Conservation (phyloP, 2,113 vertebrate species). For the Megalops atlanticus region DNA sequence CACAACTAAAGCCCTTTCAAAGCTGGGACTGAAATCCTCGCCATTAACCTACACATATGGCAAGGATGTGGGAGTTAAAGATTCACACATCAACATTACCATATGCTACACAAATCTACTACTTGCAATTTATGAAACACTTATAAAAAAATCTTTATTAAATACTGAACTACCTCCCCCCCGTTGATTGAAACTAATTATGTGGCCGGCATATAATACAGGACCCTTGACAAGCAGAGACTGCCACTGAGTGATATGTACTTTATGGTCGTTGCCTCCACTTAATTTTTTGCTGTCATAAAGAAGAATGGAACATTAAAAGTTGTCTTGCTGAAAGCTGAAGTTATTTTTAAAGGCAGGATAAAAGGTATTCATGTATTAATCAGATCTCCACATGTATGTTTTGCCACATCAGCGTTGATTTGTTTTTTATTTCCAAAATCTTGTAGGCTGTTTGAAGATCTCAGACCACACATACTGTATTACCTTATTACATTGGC, state of each 20-base stretch:
- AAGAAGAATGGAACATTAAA: neutral
- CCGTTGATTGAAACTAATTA: no score
- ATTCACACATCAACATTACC: neutral
- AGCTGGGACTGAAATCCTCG: neutral
- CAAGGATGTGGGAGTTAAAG: neutral
- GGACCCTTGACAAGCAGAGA: neutral
- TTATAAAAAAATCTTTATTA: neutral
- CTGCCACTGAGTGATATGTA: neutral
- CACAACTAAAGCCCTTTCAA: neutral
- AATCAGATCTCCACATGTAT: neutral
- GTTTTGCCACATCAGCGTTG: neutral
- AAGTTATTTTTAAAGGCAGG: no score
- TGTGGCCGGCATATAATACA: neutral
- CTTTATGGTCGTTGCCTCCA: neutral
- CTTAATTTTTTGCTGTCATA: neutral
- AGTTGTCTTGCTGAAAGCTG: neutral
- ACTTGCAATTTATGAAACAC: neutral
- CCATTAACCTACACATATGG: neutral
- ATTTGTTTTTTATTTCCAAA: constrained; percentile 16
- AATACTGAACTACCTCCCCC: no score
- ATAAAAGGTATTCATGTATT: no score
- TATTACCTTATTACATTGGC: constrained; percentile 32
- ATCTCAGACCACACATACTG: constrained; percentile 27
- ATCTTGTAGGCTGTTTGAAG: constrained; percentile 52
- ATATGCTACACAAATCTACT: neutral